Evolutionary conservation across 2,797 vertebrate genomes (phyloP).

Genomic region (Crax fasciolata): DNA sequence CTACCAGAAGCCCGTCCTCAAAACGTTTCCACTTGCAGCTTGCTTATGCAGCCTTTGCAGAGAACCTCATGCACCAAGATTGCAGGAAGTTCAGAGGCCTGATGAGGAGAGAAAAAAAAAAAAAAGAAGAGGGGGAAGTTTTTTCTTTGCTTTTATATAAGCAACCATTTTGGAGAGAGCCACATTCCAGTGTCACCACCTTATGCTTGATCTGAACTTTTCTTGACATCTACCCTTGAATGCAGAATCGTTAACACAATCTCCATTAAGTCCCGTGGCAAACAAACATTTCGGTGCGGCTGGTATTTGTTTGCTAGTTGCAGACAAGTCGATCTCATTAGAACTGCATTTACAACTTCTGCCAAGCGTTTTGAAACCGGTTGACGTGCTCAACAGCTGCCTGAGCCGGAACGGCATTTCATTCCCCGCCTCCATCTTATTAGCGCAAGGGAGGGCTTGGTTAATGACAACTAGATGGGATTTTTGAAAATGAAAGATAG

Average conservation of each 20-base stretch:
- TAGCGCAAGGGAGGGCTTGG: slow-evolving; percentile 22
- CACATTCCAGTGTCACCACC: slow-evolving; percentile 65
- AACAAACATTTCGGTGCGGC: slow-evolving; percentile 62
- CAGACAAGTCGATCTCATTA: slow-evolving; percentile 61
- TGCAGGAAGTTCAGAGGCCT: background rate
- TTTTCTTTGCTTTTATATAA: background rate
- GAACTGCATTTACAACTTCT: slow-evolving; percentile 72
- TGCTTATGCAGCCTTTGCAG: background rate
- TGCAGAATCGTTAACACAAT: slow-evolving; percentile 49
- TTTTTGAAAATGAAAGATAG: slow-evolving; percentile 39
- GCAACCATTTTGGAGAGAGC: background rate
- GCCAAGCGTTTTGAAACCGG: slow-evolving; percentile 58
- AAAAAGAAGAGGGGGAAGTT: accelerated
- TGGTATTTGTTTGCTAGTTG: slow-evolving; percentile 67
- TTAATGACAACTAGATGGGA: slow-evolving; percentile 34
- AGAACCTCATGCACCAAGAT: background rate
- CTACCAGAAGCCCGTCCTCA: background rate
- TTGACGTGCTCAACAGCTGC: slow-evolving; percentile 67
- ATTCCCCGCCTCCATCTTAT: slow-evolving; percentile 20
- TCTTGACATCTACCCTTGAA: slow-evolving; percentile 62
- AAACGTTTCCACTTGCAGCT: background rate
- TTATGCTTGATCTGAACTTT: slow-evolving; percentile 63
- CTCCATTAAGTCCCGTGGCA: slow-evolving; percentile 51
- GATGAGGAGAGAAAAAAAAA: accelerated
- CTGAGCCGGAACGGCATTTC: slow-evolving; percentile 29